Percentiles rank a stretch among this genome's conserved stretches.
phyloP scores from a whole-genome alignment of 1,140 invertebrate genomes.

The Drosophila lini region DNA sequence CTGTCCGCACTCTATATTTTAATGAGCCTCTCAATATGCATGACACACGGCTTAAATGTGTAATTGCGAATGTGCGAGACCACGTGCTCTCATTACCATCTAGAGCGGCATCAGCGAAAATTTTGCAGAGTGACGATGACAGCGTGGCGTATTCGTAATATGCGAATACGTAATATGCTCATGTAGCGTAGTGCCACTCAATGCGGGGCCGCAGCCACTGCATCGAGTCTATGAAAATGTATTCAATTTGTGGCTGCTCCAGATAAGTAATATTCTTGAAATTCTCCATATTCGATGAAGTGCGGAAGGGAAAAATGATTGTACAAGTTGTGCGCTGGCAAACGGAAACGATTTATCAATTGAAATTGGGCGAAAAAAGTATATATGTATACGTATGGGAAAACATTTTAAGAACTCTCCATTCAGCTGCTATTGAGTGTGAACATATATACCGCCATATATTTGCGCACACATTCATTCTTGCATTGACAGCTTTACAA shows the following conservation, averaged over 20 bases:
- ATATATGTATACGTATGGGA: conserved; percentile 2
- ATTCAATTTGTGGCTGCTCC: conserved; percentile 35
- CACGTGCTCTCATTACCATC: conserved; percentile 61
- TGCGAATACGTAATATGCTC: conserved; percentile 33
- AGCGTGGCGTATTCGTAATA: conserved; percentile 55
- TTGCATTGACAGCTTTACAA: conserved; percentile 57
- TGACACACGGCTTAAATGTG: conserved; percentile 78
- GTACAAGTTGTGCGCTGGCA: conserved; percentile 14
- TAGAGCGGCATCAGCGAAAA: conserved; percentile 38
- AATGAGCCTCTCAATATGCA: conserved; percentile 82
- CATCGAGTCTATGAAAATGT: conserved; percentile 16
- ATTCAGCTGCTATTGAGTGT: conserved; percentile 28
- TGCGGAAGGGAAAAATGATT: conserved; percentile 15
- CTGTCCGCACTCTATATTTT: conserved; percentile 53
- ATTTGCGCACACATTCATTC: conserved; percentile 30
- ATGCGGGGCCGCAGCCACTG: background rate
- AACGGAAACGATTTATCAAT: conserved; percentile 53
- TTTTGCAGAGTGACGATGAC: conserved; percentile 48
- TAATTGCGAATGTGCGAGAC: conserved; percentile 55
- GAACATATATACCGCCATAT: conserved; percentile 29
- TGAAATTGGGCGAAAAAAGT: conserved; percentile 34
- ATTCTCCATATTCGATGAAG: background rate
- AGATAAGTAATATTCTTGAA: conserved; percentile 48
- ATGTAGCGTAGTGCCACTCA: conserved; percentile 9
- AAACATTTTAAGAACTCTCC: conserved; percentile 40